phyloP scores from a whole-genome alignment of 2,113 vertebrate species.

The Sitta europaea region DNA sequence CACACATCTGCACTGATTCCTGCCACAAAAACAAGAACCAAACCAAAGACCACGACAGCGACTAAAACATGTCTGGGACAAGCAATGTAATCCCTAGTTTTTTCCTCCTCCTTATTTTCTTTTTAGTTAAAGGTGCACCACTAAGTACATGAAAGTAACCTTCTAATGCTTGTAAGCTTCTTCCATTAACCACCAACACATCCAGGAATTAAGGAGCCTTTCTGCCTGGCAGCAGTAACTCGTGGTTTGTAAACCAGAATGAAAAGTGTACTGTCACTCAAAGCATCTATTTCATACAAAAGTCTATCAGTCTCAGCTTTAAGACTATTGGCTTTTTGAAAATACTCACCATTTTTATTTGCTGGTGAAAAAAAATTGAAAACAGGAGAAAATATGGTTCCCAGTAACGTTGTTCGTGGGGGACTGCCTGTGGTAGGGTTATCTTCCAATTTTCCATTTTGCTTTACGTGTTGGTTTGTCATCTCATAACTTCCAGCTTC shows the following conservation, averaged over 20 bases:
- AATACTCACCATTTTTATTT: slow-evolving; percentile 90
- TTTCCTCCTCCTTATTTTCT: not conserved
- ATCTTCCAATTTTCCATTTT: slow-evolving; percentile 92
- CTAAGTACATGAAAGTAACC: not conserved
- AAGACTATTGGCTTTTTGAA: not conserved
- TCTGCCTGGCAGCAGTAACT: not conserved
- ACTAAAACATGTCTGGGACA: not conserved
- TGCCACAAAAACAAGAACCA: not conserved
- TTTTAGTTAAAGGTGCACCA: not conserved
- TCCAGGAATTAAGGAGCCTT: not conserved
- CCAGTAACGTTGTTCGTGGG: slow-evolving; percentile 89
- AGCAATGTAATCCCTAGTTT: not conserved
- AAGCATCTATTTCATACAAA: not conserved
- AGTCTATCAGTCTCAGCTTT: not conserved
- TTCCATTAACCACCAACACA: not conserved
- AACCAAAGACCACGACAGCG: not conserved
- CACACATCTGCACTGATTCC: not conserved
- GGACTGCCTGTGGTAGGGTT: slow-evolving; percentile 81
- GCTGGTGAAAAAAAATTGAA: slow-evolving; percentile 98
- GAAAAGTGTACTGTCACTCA: not conserved
- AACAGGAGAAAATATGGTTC: slow-evolving; percentile 97
- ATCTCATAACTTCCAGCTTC: slow-evolving; percentile 90
- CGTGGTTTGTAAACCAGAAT: not conserved
- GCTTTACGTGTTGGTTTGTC: slow-evolving; percentile 88
- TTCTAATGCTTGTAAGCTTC: not conserved